Evolutionary conservation across 1,140 invertebrate species (phyloP).

Genomic region (Euura lappo): DNA sequence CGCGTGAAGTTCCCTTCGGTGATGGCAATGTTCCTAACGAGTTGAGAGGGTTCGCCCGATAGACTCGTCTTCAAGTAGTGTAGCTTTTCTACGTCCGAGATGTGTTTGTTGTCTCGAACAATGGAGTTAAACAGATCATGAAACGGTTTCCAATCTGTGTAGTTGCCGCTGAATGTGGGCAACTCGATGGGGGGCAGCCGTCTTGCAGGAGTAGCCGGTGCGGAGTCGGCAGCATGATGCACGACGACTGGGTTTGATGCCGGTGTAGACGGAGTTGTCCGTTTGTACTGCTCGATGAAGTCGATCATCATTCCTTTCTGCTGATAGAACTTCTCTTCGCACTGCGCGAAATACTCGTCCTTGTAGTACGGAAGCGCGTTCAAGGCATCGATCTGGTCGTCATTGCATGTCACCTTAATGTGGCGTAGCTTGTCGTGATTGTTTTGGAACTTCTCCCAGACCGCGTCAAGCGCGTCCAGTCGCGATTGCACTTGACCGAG

Average conservation of each 20-base stretch:
- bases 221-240: too few relatives aligned
- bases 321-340: neutral
- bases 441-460: neutral
- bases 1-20: neutral
- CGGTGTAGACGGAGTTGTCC: neutral
- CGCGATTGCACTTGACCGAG: too few relatives aligned
- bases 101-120: neutral
- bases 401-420: neutral
- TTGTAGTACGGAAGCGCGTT: neutral
- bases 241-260: neutral
- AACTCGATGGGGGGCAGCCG: too few relatives aligned
- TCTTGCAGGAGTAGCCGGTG: too few relatives aligned
- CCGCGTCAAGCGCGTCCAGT: neutral
- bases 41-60: neutral
- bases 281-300: neutral
- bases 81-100: neutral
- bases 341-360: neutral
- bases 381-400: neutral
- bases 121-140: neutral
- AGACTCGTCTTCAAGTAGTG: neutral
- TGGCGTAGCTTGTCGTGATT: neutral
- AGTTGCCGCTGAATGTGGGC: too few relatives aligned
- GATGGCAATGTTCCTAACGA: neutral
- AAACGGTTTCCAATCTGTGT: neutral
- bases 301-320: neutral